phyloP scores from a whole-genome alignment of 2,888 invertebrate species.

The Monochamus alternatus region DNA sequence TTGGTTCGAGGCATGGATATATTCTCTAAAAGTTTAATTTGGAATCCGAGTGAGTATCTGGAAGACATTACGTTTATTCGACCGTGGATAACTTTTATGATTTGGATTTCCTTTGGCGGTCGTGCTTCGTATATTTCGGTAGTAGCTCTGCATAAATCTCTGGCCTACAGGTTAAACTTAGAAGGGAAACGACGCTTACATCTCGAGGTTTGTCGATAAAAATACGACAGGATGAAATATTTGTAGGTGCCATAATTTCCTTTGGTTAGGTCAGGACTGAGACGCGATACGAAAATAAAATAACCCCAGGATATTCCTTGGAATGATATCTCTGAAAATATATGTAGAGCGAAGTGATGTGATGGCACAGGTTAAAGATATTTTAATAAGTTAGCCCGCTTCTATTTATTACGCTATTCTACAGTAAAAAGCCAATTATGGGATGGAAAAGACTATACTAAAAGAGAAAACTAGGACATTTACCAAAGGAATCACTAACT shows the following conservation, averaged over 20 bases:
- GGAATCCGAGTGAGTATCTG: constrained; percentile 4
- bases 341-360: too few species aligned
- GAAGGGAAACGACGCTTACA: not conserved
- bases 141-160: constrained; percentile 7
- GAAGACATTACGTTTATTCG: constrained; percentile 5
- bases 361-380: too few species aligned
- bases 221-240: not conserved
- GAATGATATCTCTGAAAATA: too few species aligned
- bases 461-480: too few species aligned
- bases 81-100: constrained; percentile 3
- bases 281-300: too few species aligned
- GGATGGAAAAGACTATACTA: too few species aligned
- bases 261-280: not conserved
- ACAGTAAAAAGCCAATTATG: too few species aligned
- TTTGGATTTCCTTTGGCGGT: constrained; percentile 7
- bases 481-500: too few species aligned
- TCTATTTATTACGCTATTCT: too few species aligned
- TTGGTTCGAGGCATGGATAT: not conserved
- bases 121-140: not conserved
- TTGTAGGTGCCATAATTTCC: not conserved
- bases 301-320: too few species aligned
- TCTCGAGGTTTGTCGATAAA: not conserved
- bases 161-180: not conserved
- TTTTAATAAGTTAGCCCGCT: too few species aligned
- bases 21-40: constrained; percentile 8